A percentile compares a stretch with the other conserved stretches of the same genome.
phyloP scores from a whole-genome alignment of 2,888 invertebrate genomes.

The Eupithecia dodoneata region DNA sequence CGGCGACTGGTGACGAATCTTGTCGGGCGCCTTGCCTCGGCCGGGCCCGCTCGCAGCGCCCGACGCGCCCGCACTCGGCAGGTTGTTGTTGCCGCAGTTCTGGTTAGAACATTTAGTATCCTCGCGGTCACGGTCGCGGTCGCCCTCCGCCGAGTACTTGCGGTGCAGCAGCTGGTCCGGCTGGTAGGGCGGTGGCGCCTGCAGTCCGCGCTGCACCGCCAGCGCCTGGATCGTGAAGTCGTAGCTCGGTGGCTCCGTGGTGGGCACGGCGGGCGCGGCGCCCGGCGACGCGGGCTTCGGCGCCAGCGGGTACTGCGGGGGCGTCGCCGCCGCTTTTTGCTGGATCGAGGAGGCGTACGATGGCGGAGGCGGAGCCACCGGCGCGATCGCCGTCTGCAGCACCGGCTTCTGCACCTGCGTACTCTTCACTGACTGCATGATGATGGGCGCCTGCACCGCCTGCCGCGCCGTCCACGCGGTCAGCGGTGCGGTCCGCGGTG shows the following conservation, averaged over 20 bases:
- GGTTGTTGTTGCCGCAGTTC: constrained; percentile 77
- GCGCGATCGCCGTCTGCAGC: constrained; percentile 97
- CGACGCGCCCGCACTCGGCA: constrained; percentile 79
- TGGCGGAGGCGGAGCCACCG: constrained; percentile 92
- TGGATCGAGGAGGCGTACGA: constrained; percentile 92
- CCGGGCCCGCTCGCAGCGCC: constrained; percentile 73
- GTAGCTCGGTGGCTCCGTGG: constrained; percentile 96
- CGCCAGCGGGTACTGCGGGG: constrained; percentile 79
- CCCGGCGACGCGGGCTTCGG: constrained; percentile 83
- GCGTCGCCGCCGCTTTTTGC: constrained; percentile 86
- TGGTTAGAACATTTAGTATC: constrained; percentile 81
- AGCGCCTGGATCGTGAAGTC: constrained; percentile 95
- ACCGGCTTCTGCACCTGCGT: constrained; percentile 98
- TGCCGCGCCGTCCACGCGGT: constrained; percentile 94
- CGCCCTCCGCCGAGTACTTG: constrained; percentile 86
- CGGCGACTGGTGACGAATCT: constrained; percentile 96
- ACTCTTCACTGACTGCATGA: constrained; percentile 98
- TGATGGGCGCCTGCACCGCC: constrained; percentile 95
- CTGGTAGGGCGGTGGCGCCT: constrained; percentile 88
- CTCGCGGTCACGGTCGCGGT: constrained; percentile 63
- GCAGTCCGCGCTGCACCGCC: constrained; percentile 88
- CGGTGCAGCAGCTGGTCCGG: constrained; percentile 87
- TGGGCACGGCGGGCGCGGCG: constrained; percentile 88
- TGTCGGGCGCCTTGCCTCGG: constrained; percentile 79
- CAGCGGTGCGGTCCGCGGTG: constrained; percentile 84